Evolutionary conservation across 2,888 invertebrate genomes (phyloP), one percentile per base, ranked within the genome.

Genomic region (Hirtodrosophila histrioides): DNA sequence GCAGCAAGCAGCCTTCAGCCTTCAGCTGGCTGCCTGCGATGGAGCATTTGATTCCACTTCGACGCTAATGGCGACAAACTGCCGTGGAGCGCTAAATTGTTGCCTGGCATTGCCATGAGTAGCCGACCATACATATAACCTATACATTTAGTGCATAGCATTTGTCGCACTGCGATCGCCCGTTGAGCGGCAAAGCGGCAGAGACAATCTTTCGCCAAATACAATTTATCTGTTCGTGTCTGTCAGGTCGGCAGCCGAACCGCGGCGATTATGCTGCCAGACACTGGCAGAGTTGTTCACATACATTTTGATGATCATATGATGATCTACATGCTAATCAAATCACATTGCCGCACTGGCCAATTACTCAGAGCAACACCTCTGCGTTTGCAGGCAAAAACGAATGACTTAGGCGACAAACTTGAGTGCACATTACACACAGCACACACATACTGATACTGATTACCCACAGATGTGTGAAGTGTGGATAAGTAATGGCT

Each of bases 21-120:
- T 56, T 36, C 43, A 49, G 40, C 41, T 40, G 11, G 37, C 45
- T 23, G 60, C 40, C 36, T 33, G 46, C 63, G 66, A 67, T 71
- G 66, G 71, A 66, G 56, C 71, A 64, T 75, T 83, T 81, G 85
- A 87, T 85, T 85, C 87, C 75, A 78, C 86, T 86, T 78, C 86
- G 90, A 89, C 90, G 86, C 88, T 89, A 89, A 89, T 90, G 90
- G 89, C 89, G 89, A 89, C 90, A 89, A 90, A 90, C 87, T 90
- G 90, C 85, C 89, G 89, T 88, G 80, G 75, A 90, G 89, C 84
- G 88, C 80, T 84, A 86, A 86, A 89, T 74, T 78, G 82, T 75
- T 75, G 83, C 69, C 60, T 27, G 62, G 31, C 54, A 65, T 49
- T 49, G 53, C 56, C 51, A 62, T 44, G 60, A 39, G 50, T n/a